Evolutionary conservation across 2,797 vertebrate species (phyloP).

Genomic region (Podargus strigoides): DNA sequence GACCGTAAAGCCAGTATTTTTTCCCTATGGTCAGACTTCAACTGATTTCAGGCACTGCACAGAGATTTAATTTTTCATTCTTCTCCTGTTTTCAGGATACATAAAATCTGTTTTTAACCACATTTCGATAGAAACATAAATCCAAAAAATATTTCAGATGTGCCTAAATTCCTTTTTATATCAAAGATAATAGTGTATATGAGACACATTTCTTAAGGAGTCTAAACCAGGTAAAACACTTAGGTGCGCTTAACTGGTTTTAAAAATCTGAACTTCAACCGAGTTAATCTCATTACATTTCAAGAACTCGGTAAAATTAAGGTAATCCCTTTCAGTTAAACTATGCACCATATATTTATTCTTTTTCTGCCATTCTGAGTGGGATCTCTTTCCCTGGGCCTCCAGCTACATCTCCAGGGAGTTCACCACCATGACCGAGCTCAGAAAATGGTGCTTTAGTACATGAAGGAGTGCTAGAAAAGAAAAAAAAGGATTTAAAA

Average conservation of each 20-base stretch:
- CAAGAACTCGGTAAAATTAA: neutral
- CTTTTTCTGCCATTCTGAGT: neutral
- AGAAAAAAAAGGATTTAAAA: neutral
- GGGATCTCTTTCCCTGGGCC: neutral
- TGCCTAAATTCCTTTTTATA: neutral
- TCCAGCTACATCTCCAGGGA: neutral
- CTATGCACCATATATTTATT: neutral
- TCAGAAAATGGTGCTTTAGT: neutral
- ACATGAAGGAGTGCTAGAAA: neutral
- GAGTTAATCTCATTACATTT: neutral
- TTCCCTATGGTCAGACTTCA: neutral
- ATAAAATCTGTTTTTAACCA: conserved; percentile 16
- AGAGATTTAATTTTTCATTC: neutral
- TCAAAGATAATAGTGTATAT: neutral
- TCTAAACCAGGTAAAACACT: neutral
- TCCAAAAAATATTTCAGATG: neutral
- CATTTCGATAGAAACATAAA: neutral
- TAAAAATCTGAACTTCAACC: neutral
- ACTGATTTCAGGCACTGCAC: neutral
- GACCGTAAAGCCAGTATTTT: neutral
- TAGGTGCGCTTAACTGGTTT: neutral
- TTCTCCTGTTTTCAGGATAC: neutral
- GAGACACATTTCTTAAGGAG: neutral
- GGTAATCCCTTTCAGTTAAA: neutral
- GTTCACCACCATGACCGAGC: neutral